Percentiles rank a stretch among this genome's conserved stretches.
Conservation (phyloP, 2,797 vertebrate genomes). For the Phalanger gymnotis region DNA sequence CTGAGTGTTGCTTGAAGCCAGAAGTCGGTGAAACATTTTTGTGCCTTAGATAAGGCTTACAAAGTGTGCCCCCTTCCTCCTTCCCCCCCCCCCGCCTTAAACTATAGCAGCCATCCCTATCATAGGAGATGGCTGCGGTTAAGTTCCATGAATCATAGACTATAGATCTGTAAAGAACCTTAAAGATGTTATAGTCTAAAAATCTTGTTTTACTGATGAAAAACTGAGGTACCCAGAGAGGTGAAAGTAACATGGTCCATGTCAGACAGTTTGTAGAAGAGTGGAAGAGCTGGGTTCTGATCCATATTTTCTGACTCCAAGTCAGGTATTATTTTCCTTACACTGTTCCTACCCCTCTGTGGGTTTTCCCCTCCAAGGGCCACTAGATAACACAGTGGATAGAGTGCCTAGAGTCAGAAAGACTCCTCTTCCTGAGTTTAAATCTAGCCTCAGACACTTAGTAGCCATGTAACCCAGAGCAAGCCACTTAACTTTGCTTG, state of each 20-base stretch:
- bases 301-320: background rate
- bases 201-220: background rate
- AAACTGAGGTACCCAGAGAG: background rate
- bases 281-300: background rate
- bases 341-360: background rate
- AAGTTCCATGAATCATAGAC: background rate
- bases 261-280: background rate
- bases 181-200: background rate
- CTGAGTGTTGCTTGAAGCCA: background rate
- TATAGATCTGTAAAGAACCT: background rate
- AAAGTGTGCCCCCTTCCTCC: background rate
- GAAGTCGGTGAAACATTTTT: background rate
- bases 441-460: background rate
- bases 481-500: background rate
- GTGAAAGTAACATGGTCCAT: background rate
- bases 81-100: too few relatives aligned
- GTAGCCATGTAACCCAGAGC: background rate
- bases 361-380: background rate
- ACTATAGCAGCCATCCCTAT: background rate
- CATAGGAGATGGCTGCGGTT: too few relatives aligned
- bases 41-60: background rate
- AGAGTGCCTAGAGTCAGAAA: background rate
- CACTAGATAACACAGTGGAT: background rate
- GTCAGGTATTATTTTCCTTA: background rate
- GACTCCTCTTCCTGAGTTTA: background rate